These are phyloP conservation scores for Blera fallax DNA, from an alignment of 2,888 invertebrate genomes.

Conservation along the genomic window DNA sequence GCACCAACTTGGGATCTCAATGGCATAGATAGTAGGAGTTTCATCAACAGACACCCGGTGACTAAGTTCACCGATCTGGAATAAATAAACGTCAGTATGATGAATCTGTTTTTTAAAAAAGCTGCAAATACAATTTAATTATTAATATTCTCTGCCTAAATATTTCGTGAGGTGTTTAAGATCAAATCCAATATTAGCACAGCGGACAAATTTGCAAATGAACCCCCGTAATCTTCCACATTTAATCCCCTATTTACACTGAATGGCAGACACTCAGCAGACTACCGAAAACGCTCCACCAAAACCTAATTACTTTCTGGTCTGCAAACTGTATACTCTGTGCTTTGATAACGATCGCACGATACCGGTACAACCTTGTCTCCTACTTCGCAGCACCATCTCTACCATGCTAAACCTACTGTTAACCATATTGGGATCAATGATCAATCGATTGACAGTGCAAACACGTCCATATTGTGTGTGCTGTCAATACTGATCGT, in stretches of 20 bases:
- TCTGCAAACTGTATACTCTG: neutral
- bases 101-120: too few relatives aligned
- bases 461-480: neutral
- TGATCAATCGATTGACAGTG: constrained; percentile 42
- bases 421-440: constrained; percentile 40
- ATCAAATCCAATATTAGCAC: neutral
- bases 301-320: neutral
- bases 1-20: too few relatives aligned
- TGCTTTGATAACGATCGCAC: constrained; percentile 23
- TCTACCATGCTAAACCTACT: neutral
- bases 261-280: constrained; percentile 5
- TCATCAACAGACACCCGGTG: too few relatives aligned
- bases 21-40: too few relatives aligned
- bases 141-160: too few relatives aligned
- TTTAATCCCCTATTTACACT: neutral
- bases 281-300: neutral
- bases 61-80: too few relatives aligned
- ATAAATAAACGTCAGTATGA: too few relatives aligned
- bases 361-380: constrained; percentile 33
- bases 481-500: constrained; percentile 11
- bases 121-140: too few relatives aligned
- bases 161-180: neutral
- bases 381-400: neutral
- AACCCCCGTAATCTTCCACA: neutral
- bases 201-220: neutral